Base-by-base conservation (phyloP, 92 coral and sea anemone species). In the Zoanthus gigantus region DNA sequence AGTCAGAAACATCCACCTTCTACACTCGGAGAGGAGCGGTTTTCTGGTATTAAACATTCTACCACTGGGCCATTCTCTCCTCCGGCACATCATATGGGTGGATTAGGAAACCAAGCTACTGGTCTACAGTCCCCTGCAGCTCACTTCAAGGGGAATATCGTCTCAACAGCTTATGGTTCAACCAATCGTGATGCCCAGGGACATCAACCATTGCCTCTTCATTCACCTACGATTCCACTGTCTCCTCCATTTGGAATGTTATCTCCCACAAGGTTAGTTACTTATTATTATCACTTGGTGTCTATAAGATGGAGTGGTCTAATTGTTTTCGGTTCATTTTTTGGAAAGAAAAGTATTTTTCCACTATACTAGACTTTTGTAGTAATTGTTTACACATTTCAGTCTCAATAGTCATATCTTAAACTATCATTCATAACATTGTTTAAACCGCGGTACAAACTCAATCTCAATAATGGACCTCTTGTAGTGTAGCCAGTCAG, bases 51-150 rank as follows among this genome's bases (percentile, higher is more conserved):
- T 48, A 95, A 91, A 86, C 95, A 95, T 61, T 95, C 98, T 0
- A 81, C 98, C 2, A 72, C 93, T 2, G 95, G 98, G 32, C 91
- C 98, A 11, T 95, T 95, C 44, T 95, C 96, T 7, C 98, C 98
- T 2, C 90, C 96, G 0, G 81, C 89, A 60, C 94, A 88, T 87
- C 85, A 81, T 47, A 28, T 50, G 12, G 28, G 47, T 45, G 74
- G 74, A 7, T n/a, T 42, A 46, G 37, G 60, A 17, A 31, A 46
- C 76, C 84, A 58, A 3, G 12, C 71, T 8, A 30, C 16, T 12
- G 4, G 18, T 15, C 1, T 34, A 17, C 53, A 57, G 72, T 79
- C 84, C 0, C 63, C 57, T 12, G 14, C 85, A 46, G 45, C 54
- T 53, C 85, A 66, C 53, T 16, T 17, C 16, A 78, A 17, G 31